phyloP scores from a whole-genome alignment of 2,113 vertebrate species.

The Embiotoca jacksoni region DNA sequence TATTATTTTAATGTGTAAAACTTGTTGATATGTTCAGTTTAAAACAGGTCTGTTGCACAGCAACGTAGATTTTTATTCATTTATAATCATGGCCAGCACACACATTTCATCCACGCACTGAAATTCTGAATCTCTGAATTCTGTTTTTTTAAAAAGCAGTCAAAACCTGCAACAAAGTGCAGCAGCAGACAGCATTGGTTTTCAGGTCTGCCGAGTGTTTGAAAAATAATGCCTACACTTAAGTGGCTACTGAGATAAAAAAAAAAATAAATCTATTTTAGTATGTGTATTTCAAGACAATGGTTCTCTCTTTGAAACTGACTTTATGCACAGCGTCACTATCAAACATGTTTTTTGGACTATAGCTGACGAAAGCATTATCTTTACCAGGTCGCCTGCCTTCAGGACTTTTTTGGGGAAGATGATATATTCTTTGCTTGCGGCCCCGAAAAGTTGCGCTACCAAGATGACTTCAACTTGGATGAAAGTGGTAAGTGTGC shows the following conservation, averaged over 20 bases:
- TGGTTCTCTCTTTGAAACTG: neutral
- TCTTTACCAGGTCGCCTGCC: constrained; percentile 90
- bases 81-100: too few species aligned
- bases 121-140: neutral
- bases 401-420: constrained; percentile 98
- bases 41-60: too few species aligned
- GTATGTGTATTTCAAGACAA: neutral
- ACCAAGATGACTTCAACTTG: constrained; percentile 98
- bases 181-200: neutral
- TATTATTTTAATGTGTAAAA: too few species aligned
- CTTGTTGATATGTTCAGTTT: too few species aligned
- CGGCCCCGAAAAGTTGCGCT: constrained; percentile 99
- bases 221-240: too few species aligned
- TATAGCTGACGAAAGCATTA: neutral
- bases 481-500: constrained; percentile 91
- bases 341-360: constrained; percentile 6
- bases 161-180: neutral
- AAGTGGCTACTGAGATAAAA: neutral
- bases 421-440: constrained; percentile 99
- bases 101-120: neutral
- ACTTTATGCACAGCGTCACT: neutral
- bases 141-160: neutral
- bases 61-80: too few species aligned
- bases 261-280: neutral
- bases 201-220: neutral